Evolutionary conservation across 1,140 invertebrate species (phyloP), one percentile per base, ranked within the genome.

Genomic region (Steinernema feltiae): DNA sequence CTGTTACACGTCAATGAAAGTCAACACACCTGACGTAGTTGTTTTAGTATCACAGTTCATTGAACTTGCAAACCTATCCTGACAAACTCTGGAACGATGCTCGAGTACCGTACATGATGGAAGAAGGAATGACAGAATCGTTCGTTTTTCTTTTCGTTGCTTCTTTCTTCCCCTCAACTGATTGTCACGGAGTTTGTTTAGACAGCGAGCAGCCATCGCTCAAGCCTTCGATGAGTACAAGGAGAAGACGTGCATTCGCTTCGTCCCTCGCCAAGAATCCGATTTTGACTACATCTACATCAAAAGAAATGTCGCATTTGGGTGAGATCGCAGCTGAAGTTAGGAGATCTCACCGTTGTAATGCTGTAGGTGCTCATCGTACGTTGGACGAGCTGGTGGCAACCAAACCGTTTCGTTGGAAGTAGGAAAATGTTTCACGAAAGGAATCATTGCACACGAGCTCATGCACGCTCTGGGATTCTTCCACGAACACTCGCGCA

Each of bases 211-310:
- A 18, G 84, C 84, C 24, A 86, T 85, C 72, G 84, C 84, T 41
- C 85, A 86, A 71, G 84, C 84, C 1, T 85, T 85, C 73, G 81
- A 85, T 73, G 84, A 85, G 70, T 85, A 85, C 72, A 85, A 86
- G 75, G 79, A 82, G 31, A 85, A 85, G 71, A 85, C 84, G 2
- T 85, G 84, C 72, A 80, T 85, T 48, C 69, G 83, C 41, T 85
- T 85, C 73, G 83, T 84, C 18, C 84, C 84, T 7, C 76, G 76
- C 63, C 70, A 85, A 73, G 82, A 78, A 30, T 53, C 75, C 30
- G 85, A 85, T 32, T 76, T 80, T 46, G 84, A 85, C 77, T 85
- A 83, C 82, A 84, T 85, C 73, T 86, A 86, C 73, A 80, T 85
- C 48, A 85, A 86, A 75, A 77, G 85, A 71, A 85, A 85, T 63